Conservation (phyloP, 2,888 invertebrate genomes). For the Synergus itoensis region DNA sequence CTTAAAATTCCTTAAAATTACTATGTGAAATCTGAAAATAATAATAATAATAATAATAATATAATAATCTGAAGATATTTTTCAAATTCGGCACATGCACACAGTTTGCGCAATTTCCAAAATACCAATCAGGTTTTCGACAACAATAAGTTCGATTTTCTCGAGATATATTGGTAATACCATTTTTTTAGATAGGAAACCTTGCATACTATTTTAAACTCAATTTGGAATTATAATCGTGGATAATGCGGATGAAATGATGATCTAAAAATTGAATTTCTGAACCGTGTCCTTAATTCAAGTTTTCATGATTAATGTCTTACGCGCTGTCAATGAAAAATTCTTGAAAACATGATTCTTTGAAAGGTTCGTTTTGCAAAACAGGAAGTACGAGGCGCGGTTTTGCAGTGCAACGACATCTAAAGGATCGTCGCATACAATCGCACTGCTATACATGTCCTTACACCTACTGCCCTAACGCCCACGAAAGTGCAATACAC, state of each 20-base stretch:
- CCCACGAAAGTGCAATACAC: constrained; percentile 31
- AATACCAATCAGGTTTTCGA: too few relatives aligned
- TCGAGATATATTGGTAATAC: too few relatives aligned
- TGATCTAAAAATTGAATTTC: background rate
- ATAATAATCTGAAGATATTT: too few relatives aligned
- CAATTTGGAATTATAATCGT: background rate
- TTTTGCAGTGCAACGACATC: constrained; percentile 9
- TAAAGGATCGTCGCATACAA: constrained; percentile 3
- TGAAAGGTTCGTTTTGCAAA: background rate
- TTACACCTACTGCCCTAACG: constrained; percentile 36
- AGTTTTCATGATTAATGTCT: background rate
- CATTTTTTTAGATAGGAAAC: too few relatives aligned
- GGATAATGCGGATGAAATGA: background rate
- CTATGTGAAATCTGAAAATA: too few relatives aligned
- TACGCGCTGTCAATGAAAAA: background rate
- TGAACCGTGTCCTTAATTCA: background rate
- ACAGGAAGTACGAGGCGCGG: background rate
- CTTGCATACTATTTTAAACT: background rate
- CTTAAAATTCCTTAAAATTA: too few relatives aligned
- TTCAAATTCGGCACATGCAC: too few relatives aligned
- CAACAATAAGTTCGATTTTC: too few relatives aligned
- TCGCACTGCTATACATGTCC: background rate
- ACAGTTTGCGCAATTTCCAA: too few relatives aligned
- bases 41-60: too few relatives aligned
- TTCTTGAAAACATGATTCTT: background rate